Percentiles rank a stretch among this genome's conserved stretches.
phyloP scores from a whole-genome alignment of 2,113 vertebrate genomes.

The Dipodomys spectabilis region DNA sequence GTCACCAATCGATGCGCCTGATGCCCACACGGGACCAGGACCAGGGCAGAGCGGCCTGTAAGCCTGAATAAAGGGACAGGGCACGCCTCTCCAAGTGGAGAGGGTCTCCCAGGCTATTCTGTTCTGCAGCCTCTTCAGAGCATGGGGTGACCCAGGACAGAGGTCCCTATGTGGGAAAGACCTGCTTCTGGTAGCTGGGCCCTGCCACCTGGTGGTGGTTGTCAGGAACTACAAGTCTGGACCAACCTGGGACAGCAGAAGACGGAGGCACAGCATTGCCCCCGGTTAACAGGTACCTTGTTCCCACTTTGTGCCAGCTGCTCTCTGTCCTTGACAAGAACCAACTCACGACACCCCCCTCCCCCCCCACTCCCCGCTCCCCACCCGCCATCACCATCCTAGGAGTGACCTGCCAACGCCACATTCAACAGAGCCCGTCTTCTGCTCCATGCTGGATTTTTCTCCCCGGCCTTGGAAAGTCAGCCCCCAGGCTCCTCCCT shows the following conservation, averaged over 20 bases:
- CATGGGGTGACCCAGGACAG: neutral
- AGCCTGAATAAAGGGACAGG: neutral
- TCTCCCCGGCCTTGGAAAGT: neutral
- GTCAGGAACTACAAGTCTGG: neutral
- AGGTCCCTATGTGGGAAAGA: neutral
- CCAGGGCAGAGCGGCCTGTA: neutral
- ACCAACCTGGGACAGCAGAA: neutral
- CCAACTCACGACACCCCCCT: neutral
- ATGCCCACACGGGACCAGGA: neutral
- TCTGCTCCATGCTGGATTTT: neutral
- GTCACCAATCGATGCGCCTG: neutral
- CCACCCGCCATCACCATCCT: neutral
- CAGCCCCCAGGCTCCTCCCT: neutral
- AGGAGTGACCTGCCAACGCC: neutral
- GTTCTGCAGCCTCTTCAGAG: neutral
- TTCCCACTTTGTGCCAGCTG: neutral
- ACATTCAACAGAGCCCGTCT: neutral
- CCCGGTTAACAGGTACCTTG: neutral
- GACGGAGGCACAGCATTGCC: neutral
- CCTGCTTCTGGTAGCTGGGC: neutral
- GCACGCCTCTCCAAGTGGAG: neutral
- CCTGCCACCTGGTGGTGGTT: slow-evolving; percentile 67
- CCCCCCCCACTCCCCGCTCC: too few relatives aligned
- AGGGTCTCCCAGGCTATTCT: neutral
- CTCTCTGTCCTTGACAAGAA: neutral